Evolutionary conservation across 2,113 vertebrate genomes (phyloP), one percentile per base, ranked within the genome.

Genomic region (Psittacula cyanocephala): DNA sequence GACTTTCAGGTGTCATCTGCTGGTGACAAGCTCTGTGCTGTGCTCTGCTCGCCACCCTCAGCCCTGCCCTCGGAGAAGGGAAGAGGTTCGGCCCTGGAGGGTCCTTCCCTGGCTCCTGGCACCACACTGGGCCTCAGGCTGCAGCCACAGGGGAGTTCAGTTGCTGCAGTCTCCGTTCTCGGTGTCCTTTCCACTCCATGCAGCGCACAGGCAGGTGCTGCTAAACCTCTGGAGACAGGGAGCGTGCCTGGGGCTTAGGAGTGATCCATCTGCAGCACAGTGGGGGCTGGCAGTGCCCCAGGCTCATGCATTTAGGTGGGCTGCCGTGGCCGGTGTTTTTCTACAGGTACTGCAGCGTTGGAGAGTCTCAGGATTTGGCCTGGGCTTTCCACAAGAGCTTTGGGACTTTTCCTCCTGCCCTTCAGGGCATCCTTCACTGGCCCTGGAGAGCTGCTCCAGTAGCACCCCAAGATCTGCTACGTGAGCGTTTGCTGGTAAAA

Each of bases 51-150:
- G 7, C 31, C 22, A 4, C 25, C 25, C 78, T 4, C 27, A 44
- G 41, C 23, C 19, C 47, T 49, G 43, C 44, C 44, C 33, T 29
- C 1, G 0, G 13, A 25, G 19, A 27, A 6, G 62, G 31, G 49
- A 39, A 24, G 55, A 20, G 29, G 2, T 49, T 28, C 25, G 83
- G 44, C 33, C 33, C 63, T 4, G 4, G 65, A 33, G 50, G 80
- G 10, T 89, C 77, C 49, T 52, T 67, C 44, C 41, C 68, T 3
- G 1, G 29, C 62, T 88, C 77, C 80, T 46, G 41, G 70, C 41
- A 10, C 52, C 1, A 3, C 2, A 3, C 39, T 0, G 0, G 55
- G 5, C 53, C 72, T 79, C 0, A 0, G 24, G n/a, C 75, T 0
- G 0, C 33, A 43, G 69, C 85, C 22, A 14, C 0, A 0, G 23